phyloP scores from a whole-genome alignment of 2,113 vertebrate species.

The Polypterus senegalus region DNA sequence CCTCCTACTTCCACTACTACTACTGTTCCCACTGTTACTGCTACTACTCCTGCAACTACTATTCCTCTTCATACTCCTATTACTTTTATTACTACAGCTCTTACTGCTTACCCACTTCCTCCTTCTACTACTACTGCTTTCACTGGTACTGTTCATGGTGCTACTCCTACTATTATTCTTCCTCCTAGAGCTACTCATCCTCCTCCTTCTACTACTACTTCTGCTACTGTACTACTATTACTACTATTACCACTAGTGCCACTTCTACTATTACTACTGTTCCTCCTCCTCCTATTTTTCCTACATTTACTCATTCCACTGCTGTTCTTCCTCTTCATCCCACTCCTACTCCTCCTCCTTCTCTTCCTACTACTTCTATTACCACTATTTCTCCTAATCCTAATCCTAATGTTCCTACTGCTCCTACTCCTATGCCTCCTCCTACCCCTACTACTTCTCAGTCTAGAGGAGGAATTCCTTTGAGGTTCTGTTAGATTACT shows the following conservation, averaged over 20 bases:
- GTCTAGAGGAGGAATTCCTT: too few species aligned
- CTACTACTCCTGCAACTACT: background rate
- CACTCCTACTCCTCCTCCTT: too few species aligned
- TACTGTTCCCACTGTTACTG: background rate
- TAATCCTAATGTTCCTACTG: too few species aligned
- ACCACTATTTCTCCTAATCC: too few species aligned
- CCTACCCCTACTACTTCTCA: too few species aligned
- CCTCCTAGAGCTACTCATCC: background rate
- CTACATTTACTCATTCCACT: background rate
- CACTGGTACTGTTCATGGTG: background rate
- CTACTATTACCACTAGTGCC: too few species aligned
- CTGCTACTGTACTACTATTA: background rate
- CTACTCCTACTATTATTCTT: background rate
- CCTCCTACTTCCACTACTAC: background rate
- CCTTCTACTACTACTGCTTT: background rate
- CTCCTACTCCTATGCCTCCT: too few species aligned
- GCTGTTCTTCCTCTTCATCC: background rate
- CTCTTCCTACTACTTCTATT: too few species aligned
- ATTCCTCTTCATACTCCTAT: background rate
- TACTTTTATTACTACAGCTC: background rate
- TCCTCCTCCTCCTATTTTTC: background rate
- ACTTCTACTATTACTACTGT: background rate
- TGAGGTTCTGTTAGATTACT: too few species aligned
- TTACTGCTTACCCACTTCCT: background rate
- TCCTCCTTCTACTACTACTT: background rate